A percentile compares a stretch with the other conserved stretches of the same genome.
Conservation (phyloP, 2,113 vertebrate genomes). For the Turdus rufiventris region DNA sequence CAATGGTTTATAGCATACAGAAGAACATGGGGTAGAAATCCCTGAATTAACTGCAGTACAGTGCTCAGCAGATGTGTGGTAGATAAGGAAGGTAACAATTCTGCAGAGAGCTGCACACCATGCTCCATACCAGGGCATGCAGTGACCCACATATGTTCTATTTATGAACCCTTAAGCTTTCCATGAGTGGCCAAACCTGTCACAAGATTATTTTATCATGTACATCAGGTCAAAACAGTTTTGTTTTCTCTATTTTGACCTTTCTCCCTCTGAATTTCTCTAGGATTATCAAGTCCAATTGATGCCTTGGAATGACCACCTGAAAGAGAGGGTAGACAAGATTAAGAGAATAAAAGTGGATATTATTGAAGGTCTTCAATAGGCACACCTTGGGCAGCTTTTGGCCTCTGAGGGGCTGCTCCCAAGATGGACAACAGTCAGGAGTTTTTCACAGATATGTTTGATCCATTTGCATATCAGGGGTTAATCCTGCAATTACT, state of each 20-base stretch:
- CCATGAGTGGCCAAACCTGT: neutral
- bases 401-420: no score
- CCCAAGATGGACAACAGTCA: neutral
- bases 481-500: neutral
- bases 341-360: neutral
- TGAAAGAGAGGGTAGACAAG: neutral
- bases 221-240: neutral
- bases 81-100: neutral
- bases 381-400: neutral
- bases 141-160: neutral
- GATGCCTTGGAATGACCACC: neutral
- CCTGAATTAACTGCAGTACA: neutral
- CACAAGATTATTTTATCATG: neutral
- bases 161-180: neutral
- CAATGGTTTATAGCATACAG: neutral
- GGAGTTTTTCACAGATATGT: neutral
- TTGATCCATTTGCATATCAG: neutral
- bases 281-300: neutral
- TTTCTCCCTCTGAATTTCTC: neutral
- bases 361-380: neutral
- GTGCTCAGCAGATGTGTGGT: neutral
- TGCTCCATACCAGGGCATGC: neutral
- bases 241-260: neutral
- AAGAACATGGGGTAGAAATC: neutral
- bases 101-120: neutral